These are phyloP conservation scores for Hycleus cichorii DNA, from an alignment of 1,140 invertebrate species.

Conservation along the genomic window DNA sequence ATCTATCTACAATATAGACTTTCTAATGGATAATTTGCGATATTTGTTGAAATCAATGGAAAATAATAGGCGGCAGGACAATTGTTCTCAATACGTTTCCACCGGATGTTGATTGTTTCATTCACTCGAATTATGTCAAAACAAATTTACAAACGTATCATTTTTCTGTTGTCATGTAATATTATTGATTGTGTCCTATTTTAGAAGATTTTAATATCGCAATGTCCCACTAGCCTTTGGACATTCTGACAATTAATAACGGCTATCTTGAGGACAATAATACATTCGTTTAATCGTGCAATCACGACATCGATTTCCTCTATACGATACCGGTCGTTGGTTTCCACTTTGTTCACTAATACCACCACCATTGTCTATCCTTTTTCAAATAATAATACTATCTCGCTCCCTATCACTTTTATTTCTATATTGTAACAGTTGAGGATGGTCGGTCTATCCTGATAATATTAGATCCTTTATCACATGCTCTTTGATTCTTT, in stretches of 20 bases:
- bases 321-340: constrained; percentile 14
- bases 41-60: too few relatives aligned
- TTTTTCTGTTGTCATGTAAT: too few relatives aligned
- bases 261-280: constrained; percentile 17
- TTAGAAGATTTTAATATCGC: constrained; percentile 5
- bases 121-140: too few relatives aligned
- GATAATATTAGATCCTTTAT: constrained; percentile 26
- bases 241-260: constrained; percentile 17
- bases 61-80: too few relatives aligned
- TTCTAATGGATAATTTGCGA: too few relatives aligned
- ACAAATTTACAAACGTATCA: too few relatives aligned
- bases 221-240: constrained; percentile 10
- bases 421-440: constrained; percentile 9
- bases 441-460: constrained; percentile 9
- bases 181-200: too few relatives aligned
- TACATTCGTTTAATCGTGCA: constrained; percentile 18
- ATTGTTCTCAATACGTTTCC: too few relatives aligned
- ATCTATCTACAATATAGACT: too few relatives aligned
- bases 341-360: constrained; percentile 22
- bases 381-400: too few relatives aligned
- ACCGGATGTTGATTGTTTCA: too few relatives aligned
- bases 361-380: constrained; percentile 5
- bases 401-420: background rate
- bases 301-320: constrained; percentile 19
- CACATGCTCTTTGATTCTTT: constrained; percentile 19